Conservation (phyloP, 2,888 invertebrate genomes). For the Cerceris ruficornis region DNA sequence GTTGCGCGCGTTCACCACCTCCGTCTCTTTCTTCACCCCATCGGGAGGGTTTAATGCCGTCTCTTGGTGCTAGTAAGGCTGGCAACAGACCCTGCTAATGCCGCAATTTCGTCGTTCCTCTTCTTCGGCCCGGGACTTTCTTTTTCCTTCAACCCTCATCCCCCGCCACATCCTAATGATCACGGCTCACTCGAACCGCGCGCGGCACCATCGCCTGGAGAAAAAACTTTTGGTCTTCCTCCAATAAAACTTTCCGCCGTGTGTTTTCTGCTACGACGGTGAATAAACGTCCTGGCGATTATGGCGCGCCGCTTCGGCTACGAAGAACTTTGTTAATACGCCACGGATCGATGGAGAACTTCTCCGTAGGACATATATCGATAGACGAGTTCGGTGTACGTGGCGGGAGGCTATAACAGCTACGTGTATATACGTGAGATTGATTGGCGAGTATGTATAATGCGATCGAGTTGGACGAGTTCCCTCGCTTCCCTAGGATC, state of each 20-base stretch:
- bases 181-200: conserved; percentile 53
- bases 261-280: conserved; percentile 71
- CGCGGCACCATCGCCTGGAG: conserved; percentile 16
- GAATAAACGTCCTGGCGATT: conserved; percentile 77
- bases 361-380: conserved; percentile 34
- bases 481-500: conserved; percentile 28
- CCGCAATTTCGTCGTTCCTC: conserved; percentile 75
- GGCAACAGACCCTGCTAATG: conserved; percentile 72
- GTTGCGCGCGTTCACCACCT: conserved; percentile 21
- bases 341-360: conserved; percentile 62
- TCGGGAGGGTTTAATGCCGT: conserved; percentile 53
- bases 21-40: conserved; percentile 26
- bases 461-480: conserved; percentile 53
- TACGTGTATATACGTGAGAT: conserved; percentile 38
- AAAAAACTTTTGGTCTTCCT: conserved; percentile 77
- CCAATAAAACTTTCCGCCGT: conserved; percentile 75
- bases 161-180: conserved; percentile 69
- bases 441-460: conserved; percentile 62
- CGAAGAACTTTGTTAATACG: conserved; percentile 76
- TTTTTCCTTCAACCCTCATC: conserved; percentile 12
- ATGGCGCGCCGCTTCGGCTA: conserved; percentile 64
- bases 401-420: neutral
- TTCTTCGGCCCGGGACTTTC: conserved; percentile 50
- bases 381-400: conserved; percentile 11
- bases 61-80: conserved; percentile 40